Conservation (phyloP, 2,888 invertebrate species). For the Ormyrus rosae region DNA sequence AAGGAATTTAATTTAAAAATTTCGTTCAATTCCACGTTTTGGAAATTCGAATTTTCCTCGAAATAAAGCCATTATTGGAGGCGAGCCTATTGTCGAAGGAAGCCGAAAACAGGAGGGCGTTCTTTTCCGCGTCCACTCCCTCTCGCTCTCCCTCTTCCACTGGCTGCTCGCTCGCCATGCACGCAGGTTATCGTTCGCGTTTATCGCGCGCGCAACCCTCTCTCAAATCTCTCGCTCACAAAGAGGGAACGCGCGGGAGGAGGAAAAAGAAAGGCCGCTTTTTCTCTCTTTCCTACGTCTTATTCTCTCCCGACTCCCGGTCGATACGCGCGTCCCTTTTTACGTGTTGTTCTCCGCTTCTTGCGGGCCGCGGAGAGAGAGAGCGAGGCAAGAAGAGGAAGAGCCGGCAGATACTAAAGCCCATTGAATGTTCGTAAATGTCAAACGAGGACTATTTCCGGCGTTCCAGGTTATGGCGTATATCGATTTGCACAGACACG, state of each 20-base stretch:
- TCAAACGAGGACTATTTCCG: conserved; percentile 47
- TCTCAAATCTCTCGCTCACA: not conserved
- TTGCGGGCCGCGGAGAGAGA: too few species aligned
- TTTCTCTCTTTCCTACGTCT: conserved; percentile 3
- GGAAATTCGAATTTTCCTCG: too few species aligned
- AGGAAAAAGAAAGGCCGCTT: not conserved
- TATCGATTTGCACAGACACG: conserved; percentile 16
- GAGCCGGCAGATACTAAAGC: not conserved
- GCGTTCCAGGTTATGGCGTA: conserved; percentile 3
- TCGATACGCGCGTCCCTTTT: conserved; percentile 9
- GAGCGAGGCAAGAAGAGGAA: not conserved
- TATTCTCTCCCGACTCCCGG: not conserved
- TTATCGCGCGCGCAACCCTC: conserved; percentile 5
- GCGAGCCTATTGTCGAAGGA: not conserved
- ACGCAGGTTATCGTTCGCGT: conserved; percentile 28
- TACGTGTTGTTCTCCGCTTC: not conserved
- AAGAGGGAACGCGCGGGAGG: not conserved
- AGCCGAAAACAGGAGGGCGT: not conserved
- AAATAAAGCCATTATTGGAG: too few species aligned
- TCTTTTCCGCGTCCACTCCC: not conserved
- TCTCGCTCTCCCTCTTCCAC: not conserved
- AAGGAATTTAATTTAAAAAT: not conserved
- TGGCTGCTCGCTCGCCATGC: not conserved
- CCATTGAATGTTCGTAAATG: conserved; percentile 40
- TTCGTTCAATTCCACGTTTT: not conserved